A percentile compares a stretch with the other conserved stretches of the same genome.
Evolutionary conservation across 2,797 vertebrate species (phyloP).

Genomic region (Chrysolophus pictus): DNA sequence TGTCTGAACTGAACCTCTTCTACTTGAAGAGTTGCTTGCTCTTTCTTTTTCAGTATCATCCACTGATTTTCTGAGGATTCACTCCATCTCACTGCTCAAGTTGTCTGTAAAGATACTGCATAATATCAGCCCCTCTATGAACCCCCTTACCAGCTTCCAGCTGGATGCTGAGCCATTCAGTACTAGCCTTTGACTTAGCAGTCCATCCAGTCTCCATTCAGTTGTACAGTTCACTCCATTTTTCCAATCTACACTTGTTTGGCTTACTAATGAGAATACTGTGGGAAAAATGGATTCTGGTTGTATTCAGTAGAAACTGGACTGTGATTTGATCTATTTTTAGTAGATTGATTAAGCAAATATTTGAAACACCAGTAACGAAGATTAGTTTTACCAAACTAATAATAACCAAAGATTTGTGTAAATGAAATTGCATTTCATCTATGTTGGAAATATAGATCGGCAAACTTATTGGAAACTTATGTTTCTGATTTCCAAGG

Average conservation of each 20-base stretch:
- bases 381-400: not conserved
- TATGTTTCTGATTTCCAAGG: not conserved
- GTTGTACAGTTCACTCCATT: not conserved
- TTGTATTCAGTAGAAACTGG: not conserved
- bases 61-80: not conserved
- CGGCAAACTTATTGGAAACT: too few species aligned
- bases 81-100: not conserved
- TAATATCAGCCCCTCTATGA: not conserved
- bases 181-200: not conserved
- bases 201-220: not conserved
- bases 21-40: not conserved
- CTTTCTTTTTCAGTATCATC: not conserved
- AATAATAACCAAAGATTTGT: not conserved
- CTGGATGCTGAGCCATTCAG: rapidly evolving
- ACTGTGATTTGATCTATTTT: not conserved
- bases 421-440: not conserved
- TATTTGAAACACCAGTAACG: not conserved
- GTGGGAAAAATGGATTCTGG: not conserved
- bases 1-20: not conserved
- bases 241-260: not conserved
- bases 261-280: not conserved
- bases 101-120: not conserved
- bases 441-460: too few species aligned
- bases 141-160: not conserved
- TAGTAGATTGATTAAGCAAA: not conserved